Percentiles rank a stretch among this genome's conserved stretches.
phyloP scores from a whole-genome alignment of 2,888 invertebrate species.

The Agapostemon virescens region DNA sequence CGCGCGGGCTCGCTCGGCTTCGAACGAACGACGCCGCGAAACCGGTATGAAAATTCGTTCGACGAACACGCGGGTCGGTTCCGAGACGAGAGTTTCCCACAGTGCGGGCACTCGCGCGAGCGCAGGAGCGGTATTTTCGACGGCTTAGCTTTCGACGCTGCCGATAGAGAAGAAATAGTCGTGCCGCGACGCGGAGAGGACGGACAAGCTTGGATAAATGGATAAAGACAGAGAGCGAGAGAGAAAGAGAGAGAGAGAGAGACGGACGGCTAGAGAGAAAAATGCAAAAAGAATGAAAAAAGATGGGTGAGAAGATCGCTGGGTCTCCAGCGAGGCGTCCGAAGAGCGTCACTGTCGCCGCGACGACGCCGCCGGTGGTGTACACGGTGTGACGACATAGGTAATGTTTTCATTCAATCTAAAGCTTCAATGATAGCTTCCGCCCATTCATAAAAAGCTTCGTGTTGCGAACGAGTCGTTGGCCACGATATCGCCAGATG shows the following conservation, averaged over 20 bases:
- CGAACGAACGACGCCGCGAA: not conserved
- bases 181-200: not conserved
- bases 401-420: constrained; percentile 80
- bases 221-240: not conserved
- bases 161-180: not conserved
- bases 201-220: not conserved
- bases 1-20: not conserved
- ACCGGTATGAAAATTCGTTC: not conserved
- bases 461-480: constrained; percentile 66
- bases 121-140: not conserved
- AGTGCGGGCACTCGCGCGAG: no score
- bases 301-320: constrained; percentile 24
- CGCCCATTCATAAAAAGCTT: constrained; percentile 81
- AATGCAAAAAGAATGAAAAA: not conserved
- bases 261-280: not conserved
- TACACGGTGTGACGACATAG: constrained; percentile 69
- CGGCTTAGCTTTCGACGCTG: not conserved
- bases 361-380: constrained; percentile 65
- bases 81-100: not conserved
- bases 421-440: constrained; percentile 81
- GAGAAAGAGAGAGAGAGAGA: not conserved
- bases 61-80: not conserved
- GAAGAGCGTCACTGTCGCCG: constrained; percentile 59
- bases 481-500: constrained; percentile 76
- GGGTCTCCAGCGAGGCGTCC: constrained; percentile 41